Percentiles rank a stretch among this genome's conserved stretches.
phyloP scores from a whole-genome alignment of 1,140 invertebrate species.

The Bradysia coprophila region DNA sequence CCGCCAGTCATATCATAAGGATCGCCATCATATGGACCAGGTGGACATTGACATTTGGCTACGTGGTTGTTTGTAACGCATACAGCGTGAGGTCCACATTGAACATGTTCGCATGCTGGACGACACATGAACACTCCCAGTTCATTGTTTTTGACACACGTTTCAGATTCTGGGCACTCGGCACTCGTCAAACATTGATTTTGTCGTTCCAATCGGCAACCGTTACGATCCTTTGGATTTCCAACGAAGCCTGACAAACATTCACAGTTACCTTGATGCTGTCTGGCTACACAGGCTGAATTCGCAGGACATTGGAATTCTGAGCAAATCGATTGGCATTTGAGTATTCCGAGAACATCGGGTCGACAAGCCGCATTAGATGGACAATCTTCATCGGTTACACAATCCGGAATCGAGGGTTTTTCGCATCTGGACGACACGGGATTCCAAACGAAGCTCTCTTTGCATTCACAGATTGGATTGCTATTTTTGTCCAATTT shows the following conservation, averaged over 20 bases:
- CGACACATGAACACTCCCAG: slow-evolving; percentile 35
- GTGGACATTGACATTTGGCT: slow-evolving; percentile 72
- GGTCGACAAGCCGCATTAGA: slow-evolving; percentile 47
- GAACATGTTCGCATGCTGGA: slow-evolving; percentile 51
- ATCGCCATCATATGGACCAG: slow-evolving; percentile 64
- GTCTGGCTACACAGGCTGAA: slow-evolving; percentile 53
- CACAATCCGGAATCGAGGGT: slow-evolving; percentile 65
- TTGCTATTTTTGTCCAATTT: slow-evolving; percentile 38
- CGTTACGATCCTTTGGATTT: slow-evolving; percentile 74
- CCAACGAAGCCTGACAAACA: slow-evolving; percentile 63
- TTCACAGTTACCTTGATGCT: slow-evolving; percentile 58
- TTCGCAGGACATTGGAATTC: slow-evolving; percentile 67
- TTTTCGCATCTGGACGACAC: slow-evolving; percentile 61
- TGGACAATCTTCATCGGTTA: slow-evolving; percentile 48
- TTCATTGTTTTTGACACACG: slow-evolving; percentile 34
- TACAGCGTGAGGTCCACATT: slow-evolving; percentile 67
- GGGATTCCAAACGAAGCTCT: slow-evolving; percentile 65
- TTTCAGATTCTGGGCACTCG: slow-evolving; percentile 62
- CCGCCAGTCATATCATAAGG: slow-evolving; percentile 53
- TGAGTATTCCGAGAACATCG: slow-evolving; percentile 67
- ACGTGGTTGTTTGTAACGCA: slow-evolving; percentile 76
- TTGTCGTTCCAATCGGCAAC: slow-evolving; percentile 48
- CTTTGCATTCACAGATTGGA: slow-evolving; percentile 56
- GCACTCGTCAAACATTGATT: slow-evolving; percentile 60
- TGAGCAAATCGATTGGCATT: slow-evolving; percentile 57